Percentiles rank a stretch among this genome's conserved stretches.
phyloP scores from a whole-genome alignment of 2,797 vertebrate genomes.

The Protosalanx chinensis region DNA sequence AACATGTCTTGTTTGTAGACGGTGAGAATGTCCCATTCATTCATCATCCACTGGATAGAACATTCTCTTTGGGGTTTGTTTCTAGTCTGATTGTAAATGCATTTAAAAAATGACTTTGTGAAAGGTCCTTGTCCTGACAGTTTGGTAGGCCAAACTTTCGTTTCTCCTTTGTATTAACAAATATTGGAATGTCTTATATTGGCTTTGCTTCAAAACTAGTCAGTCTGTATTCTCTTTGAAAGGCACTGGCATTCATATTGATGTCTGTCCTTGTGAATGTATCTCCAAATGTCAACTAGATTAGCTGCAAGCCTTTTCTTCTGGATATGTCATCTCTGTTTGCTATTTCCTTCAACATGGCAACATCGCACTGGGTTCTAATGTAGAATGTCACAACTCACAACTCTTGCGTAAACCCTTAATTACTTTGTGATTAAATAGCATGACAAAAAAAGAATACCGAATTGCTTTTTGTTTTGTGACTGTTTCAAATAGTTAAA shows the following conservation, averaged over 20 bases:
- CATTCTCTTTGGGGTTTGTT: no score
- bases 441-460: neutral
- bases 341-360: constrained; percentile 8
- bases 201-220: constrained; percentile 36
- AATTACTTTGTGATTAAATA: neutral
- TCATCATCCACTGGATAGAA: no score
- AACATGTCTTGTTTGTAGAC: no score
- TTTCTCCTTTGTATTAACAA: neutral
- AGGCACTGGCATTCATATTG: constrained; percentile 39
- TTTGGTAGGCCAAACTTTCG: neutral
- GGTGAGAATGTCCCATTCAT: no score
- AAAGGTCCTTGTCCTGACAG: no score
- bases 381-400: no score
- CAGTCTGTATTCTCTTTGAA: constrained; percentile 33
- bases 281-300: constrained; percentile 53
- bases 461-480: neutral
- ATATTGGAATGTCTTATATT: constrained; percentile 15
- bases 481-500: no score
- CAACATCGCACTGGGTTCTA: neutral
- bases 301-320: constrained; percentile 40
- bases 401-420: neutral
- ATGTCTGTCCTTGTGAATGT: constrained; percentile 24
- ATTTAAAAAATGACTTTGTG: no score
- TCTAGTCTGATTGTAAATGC: no score
- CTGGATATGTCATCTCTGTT: constrained; percentile 9